Evolutionary conservation across 2,113 vertebrate species (phyloP).

Genomic region (Python bivittatus): DNA sequence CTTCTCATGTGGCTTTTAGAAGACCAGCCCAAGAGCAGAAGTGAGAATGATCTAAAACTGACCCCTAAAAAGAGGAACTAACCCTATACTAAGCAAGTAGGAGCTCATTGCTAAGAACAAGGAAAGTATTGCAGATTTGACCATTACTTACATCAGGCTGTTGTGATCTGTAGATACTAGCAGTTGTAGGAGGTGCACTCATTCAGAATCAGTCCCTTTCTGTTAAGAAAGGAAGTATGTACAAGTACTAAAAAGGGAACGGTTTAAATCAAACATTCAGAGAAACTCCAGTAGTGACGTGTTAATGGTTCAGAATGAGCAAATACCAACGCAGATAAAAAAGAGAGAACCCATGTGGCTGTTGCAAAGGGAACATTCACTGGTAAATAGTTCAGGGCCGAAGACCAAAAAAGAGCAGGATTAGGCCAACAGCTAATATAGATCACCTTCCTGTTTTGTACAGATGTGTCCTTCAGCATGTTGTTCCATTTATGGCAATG

Average conservation of each 20-base stretch:
- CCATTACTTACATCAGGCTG: fast-evolving
- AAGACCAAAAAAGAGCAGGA: background rate
- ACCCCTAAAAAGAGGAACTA: background rate
- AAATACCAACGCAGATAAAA: background rate
- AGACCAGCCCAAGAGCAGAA: background rate
- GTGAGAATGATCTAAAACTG: background rate
- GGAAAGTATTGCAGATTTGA: background rate
- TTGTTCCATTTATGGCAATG: too few relatives aligned
- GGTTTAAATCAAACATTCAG: background rate
- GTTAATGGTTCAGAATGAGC: background rate
- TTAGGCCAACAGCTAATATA: background rate
- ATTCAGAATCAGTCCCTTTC: background rate
- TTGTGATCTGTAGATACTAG: background rate
- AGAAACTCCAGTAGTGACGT: background rate
- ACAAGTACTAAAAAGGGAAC: background rate
- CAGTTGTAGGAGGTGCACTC: background rate
- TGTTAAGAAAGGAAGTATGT: background rate
- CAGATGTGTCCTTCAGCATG: too few relatives aligned
- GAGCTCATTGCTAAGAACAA: background rate
- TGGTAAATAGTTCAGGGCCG: background rate
- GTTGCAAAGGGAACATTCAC: too few relatives aligned
- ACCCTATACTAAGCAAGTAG: background rate
- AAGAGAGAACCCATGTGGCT: too few relatives aligned
- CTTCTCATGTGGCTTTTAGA: background rate
- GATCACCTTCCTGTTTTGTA: background rate